Conservation (phyloP, 1,140 invertebrate species). For the Limonius californicus region DNA sequence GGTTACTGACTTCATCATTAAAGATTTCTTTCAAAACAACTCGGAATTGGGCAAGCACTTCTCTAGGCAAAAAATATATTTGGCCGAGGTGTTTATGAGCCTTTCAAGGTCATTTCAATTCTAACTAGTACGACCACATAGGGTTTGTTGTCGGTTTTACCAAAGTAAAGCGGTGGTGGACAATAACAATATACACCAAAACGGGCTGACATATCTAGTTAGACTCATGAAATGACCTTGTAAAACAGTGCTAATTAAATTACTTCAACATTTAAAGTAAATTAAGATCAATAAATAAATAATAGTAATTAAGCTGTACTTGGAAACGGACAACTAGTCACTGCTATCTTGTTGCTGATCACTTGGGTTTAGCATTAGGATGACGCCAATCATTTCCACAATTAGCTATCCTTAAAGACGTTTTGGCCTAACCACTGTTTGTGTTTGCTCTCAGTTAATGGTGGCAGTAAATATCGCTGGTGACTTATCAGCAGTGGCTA, state of each 20-base stretch:
- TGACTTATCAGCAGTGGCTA: too few species aligned
- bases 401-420: too few species aligned
- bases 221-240: not conserved
- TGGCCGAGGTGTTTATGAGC: not conserved
- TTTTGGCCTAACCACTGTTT: too few species aligned
- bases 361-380: too few species aligned
- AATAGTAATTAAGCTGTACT: too few species aligned
- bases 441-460: too few species aligned
- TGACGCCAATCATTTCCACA: too few species aligned
- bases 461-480: too few species aligned
- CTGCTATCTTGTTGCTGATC: too few species aligned
- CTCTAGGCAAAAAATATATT: not conserved
- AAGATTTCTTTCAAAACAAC: not conserved
- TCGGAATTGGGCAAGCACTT: not conserved
- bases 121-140: not conserved
- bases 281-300: too few species aligned
- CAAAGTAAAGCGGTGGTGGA: not conserved
- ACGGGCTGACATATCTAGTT: not conserved
- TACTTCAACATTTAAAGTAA: not conserved
- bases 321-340: too few species aligned
- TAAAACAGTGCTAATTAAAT: not conserved
- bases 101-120: not conserved
- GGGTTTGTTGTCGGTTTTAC: not conserved
- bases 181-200: slow-evolving; percentile 8
- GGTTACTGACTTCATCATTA: not conserved